Base-by-base conservation (phyloP, 2,113 vertebrate genomes). In the Ageneiosus marmoratus region DNA sequence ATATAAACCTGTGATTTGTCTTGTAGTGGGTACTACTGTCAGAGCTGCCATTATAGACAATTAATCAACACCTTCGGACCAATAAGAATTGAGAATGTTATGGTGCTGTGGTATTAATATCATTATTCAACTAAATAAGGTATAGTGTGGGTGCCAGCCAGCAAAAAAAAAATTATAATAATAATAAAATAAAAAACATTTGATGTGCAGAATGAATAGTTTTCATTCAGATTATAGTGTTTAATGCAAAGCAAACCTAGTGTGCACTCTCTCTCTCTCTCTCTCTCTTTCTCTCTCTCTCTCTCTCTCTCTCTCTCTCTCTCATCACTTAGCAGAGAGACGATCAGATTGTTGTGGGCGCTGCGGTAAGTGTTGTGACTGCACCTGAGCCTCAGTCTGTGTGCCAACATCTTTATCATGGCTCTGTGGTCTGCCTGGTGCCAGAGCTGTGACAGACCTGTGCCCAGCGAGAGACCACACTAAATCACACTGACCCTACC, bases 401-500 rank as follows among this genome's bases (percentile, higher is more conserved):
- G 87, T 91, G 93, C 91, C 92, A 92, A 93, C 86, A 83, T 90
- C 92, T 92, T 92, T 89, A 91, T 93, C 89, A 87, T 87, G 88
- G 85, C 87, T 88, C 85, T 85, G 85, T 77, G 88, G 83, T 90
- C 80, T 88, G 86, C 88, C 85, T 85, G 87, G 86, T 89, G 88
- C 89, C 87, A 70, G 86, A 56, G 76, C 83, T 85, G 87, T 89
- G 89, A 89, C 88, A 73, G 83, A 84, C 74, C 79, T 79, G 82
- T 22, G 22, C 58, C 73, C 82, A 84, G 80, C 29, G 18, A 81
- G 79, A 82, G 27, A 65, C 70, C 41, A 56, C 67, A 44, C 60
- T 51, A 27, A 79, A 75, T 80, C 58, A 75, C 62, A 75, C 67
- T 75, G 32, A 58, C n/a, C 65, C 18, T 60, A 73, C 65, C 77